These are phyloP conservation scores for Tetranychus piercei DNA, from an alignment of 2,888 invertebrate species.

Conservation along the genomic window DNA sequence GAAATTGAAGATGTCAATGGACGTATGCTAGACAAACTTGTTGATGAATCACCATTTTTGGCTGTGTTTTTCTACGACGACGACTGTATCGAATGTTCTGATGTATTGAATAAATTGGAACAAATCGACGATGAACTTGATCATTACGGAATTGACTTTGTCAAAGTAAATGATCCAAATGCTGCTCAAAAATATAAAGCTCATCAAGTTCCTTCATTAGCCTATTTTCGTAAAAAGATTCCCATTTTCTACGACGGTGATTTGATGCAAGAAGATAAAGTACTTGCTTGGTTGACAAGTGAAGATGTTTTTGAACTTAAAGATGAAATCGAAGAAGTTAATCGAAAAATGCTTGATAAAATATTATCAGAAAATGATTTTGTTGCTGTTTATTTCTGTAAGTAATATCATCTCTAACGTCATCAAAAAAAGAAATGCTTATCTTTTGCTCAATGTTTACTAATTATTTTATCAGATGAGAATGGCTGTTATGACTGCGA, in stretches of 20 bases:
- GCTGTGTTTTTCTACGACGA: conserved; percentile 59
- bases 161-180: conserved; percentile 55
- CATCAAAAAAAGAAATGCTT: neutral
- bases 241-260: conserved; percentile 79
- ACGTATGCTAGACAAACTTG: conserved; percentile 61
- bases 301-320: conserved; percentile 86
- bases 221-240: conserved; percentile 63
- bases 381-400: conserved; percentile 84
- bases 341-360: conserved; percentile 87
- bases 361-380: conserved; percentile 83
- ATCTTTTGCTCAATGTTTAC: conserved; percentile 8
- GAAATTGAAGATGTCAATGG: conserved; percentile 76
- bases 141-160: conserved; percentile 56
- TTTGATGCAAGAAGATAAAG: conserved; percentile 61
- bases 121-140: conserved; percentile 30
- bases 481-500: conserved; percentile 60
- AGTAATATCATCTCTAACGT: conserved; percentile 34
- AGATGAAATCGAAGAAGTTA: conserved; percentile 91
- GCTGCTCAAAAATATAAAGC: conserved; percentile 64
- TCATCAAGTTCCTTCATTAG: conserved; percentile 61
- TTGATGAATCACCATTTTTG: conserved; percentile 64
- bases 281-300: conserved; percentile 72
- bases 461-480: conserved; percentile 44
- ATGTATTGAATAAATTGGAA: conserved; percentile 28
- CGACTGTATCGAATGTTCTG: conserved; percentile 28